phyloP scores from a whole-genome alignment of 1,140 invertebrate species.

The Pseudomyrmex sp. region DNA sequence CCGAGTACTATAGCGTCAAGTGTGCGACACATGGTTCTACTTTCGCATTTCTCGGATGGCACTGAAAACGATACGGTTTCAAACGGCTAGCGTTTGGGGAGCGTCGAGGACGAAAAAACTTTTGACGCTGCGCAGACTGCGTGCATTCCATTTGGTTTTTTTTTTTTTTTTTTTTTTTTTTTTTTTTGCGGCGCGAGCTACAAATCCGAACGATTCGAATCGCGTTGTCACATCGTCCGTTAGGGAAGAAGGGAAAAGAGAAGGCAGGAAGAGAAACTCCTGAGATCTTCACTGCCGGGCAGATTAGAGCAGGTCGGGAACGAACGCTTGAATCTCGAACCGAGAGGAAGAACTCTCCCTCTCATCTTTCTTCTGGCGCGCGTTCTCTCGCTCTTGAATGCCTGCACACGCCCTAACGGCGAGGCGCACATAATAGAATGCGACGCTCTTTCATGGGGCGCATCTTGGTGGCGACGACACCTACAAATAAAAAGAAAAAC shows the following conservation, averaged over 20 bases:
- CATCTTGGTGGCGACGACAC: slow-evolving; percentile 60
- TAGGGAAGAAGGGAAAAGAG: background rate
- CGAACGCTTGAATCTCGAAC: slow-evolving; percentile 37
- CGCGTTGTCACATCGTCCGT: slow-evolving; percentile 43
- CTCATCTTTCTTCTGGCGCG: slow-evolving; percentile 15
- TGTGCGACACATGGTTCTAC: slow-evolving; percentile 71
- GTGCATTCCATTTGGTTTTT: background rate
- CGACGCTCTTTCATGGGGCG: slow-evolving; percentile 42
- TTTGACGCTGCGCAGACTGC: background rate
- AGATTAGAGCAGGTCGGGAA: slow-evolving; percentile 75
- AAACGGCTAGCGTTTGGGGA: background rate
- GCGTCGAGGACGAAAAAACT: too few species aligned
- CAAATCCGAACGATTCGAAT: slow-evolving; percentile 55
- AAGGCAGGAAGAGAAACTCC: slow-evolving; percentile 13
- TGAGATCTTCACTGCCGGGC: slow-evolving; percentile 55
- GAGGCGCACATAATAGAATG: slow-evolving; percentile 33
- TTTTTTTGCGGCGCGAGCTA: slow-evolving; percentile 3
- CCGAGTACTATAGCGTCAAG: slow-evolving; percentile 35
- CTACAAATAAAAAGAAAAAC: slow-evolving; percentile 58
- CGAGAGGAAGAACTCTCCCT: background rate
- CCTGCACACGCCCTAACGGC: slow-evolving; percentile 60
- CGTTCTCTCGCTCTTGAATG: slow-evolving; percentile 70
- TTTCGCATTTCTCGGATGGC: slow-evolving; percentile 66
- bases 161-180: too few species aligned
- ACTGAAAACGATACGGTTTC: background rate